Percentiles rank a stretch among this genome's conserved stretches.
Conservation (phyloP, 1,140 invertebrate genomes). For the Apis cerana region DNA sequence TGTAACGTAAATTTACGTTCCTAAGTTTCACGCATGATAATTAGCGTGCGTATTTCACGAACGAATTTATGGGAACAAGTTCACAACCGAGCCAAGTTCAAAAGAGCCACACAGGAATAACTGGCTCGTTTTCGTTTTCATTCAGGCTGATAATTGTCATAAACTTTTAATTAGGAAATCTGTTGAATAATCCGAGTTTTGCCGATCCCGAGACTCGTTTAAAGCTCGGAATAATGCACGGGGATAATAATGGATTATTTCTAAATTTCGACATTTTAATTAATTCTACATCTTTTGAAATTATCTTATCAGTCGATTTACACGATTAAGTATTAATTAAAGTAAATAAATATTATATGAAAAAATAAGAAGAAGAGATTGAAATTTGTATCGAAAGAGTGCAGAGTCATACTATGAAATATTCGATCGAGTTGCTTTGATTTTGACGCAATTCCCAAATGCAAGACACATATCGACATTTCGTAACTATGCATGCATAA, state of each 20-base stretch:
- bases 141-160: background rate
- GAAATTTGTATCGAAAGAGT: no score
- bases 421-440: background rate
- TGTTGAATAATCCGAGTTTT: background rate
- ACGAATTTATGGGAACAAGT: background rate
- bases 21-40: background rate
- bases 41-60: background rate
- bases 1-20: no score
- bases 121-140: background rate
- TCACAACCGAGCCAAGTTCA: no score
- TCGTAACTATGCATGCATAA: slow-evolving; percentile 44
- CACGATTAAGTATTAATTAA: no score
- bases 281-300: no score
- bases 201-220: background rate
- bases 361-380: background rate
- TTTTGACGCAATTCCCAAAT: background rate
- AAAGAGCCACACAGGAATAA: background rate
- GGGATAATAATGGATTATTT: background rate
- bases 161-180: background rate
- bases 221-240: background rate
- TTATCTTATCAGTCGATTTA: no score
- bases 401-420: background rate
- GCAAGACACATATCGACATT: slow-evolving; percentile 27
- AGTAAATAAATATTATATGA: background rate
- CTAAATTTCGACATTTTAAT: background rate